Evolutionary conservation across 1,140 invertebrate species (phyloP), one percentile per base, ranked within the genome.

Genomic region (Drosophila truncata): DNA sequence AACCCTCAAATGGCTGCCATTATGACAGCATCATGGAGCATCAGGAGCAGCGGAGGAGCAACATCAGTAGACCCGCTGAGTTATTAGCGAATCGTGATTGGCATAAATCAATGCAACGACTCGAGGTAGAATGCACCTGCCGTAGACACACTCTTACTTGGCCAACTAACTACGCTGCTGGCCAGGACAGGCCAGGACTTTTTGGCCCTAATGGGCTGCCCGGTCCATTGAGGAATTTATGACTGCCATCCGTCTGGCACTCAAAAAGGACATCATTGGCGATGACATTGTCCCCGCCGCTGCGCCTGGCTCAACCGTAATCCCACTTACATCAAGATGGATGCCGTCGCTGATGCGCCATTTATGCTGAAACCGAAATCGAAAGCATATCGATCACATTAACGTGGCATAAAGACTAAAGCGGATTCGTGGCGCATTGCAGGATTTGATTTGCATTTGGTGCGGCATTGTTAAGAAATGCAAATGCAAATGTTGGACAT

Each of bases 11-110:
- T 91, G 84, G 79, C 66, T 85, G 88, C 78, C 83, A 91, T 91
- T 85, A 91, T 91, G 81, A 77, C 80, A 64, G 77, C 80, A 78
- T 57, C 70, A 71, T 47, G 23, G 14, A 46, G 23, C 44, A 49
- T 20, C 70, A 41, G 37, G 13, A 25, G 27, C 42, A 44, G 39
- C 37, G 33, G 44, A 23, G 37, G 11, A 62, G 54, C 60, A 41
- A 27, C 59, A 57, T 44, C 41, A 62, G 59, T 60, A 62, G 76
- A 83, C 70, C 71, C 59, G 73, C 59, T 91, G 88, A 91, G 84
- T 91, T 91, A 91, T 91, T 88, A 88, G 81, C 79, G 63, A 78
- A 88, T 78, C 88, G 88, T 91, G 88, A 91, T 91, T 91, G 88
- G 88, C 88, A 91, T 91, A 88, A 91, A 91, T 91, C 88, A 88